Base-by-base conservation (phyloP, 2,888 invertebrate species). In the Labia minor region DNA sequence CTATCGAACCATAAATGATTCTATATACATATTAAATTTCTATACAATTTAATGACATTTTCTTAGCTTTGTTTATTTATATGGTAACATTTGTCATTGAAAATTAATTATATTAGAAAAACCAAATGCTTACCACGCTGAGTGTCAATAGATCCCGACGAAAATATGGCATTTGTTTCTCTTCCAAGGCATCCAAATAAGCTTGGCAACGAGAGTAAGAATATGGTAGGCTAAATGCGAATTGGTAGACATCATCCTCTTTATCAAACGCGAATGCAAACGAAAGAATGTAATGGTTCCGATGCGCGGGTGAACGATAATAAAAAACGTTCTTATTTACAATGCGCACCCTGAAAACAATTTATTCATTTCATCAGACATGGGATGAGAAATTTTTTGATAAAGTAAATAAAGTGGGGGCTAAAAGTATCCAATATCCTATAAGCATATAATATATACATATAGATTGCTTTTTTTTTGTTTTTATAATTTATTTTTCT, bases 181-280 rank as follows among this genome's bases (percentile, higher is more conserved):
- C 84, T 74, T 90, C 88, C 69, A 94, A 80, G 71, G 84, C 78
- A 37, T 88, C 86, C 70, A 98, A 80, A 78, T 95, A 91, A 61
- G 89, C 87, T 78, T 96, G 92, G 65, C 93, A 82, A 66, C 91
- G 82, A 0, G 93, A 89, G 78, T 96, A 98, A n/a, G 95, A 93
- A 77, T 98, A 99, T 0, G 98, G 98, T 69, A 90, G 92, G 21
- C 90, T 89, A 73, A 97, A 85, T 1, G 95, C 87, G 78, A 99
- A 98, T 76, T 97, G 96, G 76, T 95, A 97, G 1, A 93, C 86
- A 74, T 97, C 96, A 72, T 95, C 94, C 76, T 96, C 95, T 67
- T 87, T 86, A 77, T 97, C 97, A 76, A 99, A 98, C 20, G 89
- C 89, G 77, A 97, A 97, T 0, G 93, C 89, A 76, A 98, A 89